Evolutionary conservation across 2,797 vertebrate genomes (phyloP), one percentile per base, ranked within the genome.

Genomic region (Leptodactylus fallax): DNA sequence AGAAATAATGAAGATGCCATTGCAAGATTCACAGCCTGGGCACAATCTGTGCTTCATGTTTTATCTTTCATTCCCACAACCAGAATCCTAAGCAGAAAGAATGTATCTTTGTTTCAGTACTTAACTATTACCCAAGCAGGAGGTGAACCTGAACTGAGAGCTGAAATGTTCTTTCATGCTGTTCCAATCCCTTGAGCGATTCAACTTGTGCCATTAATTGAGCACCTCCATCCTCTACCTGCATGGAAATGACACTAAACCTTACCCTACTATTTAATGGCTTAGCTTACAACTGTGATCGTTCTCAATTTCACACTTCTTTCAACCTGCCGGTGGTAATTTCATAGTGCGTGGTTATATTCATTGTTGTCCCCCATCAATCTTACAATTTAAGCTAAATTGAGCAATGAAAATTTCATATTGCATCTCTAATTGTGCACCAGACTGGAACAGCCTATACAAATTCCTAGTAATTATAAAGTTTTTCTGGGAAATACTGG

Each of bases 381-480:
- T 94, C 82, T 92, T 93, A 93, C 90, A 93, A 94, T 94, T 95
- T 94, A 93, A 93, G 91, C 90, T 94, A 93, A 95, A 95, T 93
- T 36, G 53, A 94, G 93, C 92, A 95, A 94, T 93, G 92, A 94
- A 94, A 93, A 95, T 94, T 94, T 95, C 94, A 95, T 94, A 95
- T 94, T 91, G 92, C 92, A 93, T 94, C 91, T 87, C 92, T 95
- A 95, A 95, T 94, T 93, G 94, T 94, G 93, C 91, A 91, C 91
- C 92, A 95, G 94, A 95, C 94, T 94, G 91, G 92, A 95, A 95
- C 93, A 93, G 94, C 93, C 94, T 92, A 91, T 94, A 94, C 93
- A 94, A 94, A 95, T 95, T 94, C 94, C 93, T 93, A 93, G 93
- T 92, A 95, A 95, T 95, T 95, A 94, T 88, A 93, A 93, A 87